Evolutionary conservation across 1,140 invertebrate species (phyloP).

Genomic region (Drosophila biarmipes): DNA sequence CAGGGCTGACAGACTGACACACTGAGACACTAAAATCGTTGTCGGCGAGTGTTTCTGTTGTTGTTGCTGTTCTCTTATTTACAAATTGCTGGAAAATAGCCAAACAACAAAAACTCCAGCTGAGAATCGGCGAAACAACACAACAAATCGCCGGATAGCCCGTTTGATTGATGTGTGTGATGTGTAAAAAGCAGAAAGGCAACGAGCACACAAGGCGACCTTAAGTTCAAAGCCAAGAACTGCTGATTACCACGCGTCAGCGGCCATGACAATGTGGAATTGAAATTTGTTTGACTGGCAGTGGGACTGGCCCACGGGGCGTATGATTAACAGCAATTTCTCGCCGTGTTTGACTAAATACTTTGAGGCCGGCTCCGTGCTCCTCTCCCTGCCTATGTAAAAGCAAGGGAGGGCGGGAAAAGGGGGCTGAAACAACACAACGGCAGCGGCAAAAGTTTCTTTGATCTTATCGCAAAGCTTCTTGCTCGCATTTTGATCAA

Average conservation of each 20-base stretch:
- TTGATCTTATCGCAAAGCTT: constrained; percentile 85
- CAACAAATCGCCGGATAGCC: constrained; percentile 66
- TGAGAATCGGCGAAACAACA: constrained; percentile 50
- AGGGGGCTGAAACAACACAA: constrained; percentile 36
- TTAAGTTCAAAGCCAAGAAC: constrained; percentile 81
- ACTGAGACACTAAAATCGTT: constrained; percentile 81
- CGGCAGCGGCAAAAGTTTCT: constrained; percentile 81
- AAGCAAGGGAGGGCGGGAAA: constrained; percentile 21
- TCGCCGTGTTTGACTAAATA: constrained; percentile 74
- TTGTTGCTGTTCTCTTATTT: constrained; percentile 67
- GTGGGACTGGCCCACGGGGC: constrained; percentile 54
- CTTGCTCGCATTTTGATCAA: constrained; percentile 85
- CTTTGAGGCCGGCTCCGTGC: constrained; percentile 36
- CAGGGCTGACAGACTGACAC: constrained; percentile 58
- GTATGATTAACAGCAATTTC: constrained; percentile 75
- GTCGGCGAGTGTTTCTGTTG: constrained; percentile 50
- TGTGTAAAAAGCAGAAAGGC: neutral
- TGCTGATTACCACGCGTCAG: constrained; percentile 71
- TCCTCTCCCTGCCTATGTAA: constrained; percentile 25
- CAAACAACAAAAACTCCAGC: constrained; percentile 24
- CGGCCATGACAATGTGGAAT: constrained; percentile 77
- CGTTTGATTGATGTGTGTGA: constrained; percentile 71
- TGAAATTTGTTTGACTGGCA: constrained; percentile 62
- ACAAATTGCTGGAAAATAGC: constrained; percentile 81
- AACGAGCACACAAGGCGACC: constrained; percentile 24